These are phyloP conservation scores for Neosilurus hyrtlii DNA, from an alignment of 2,797 vertebrate genomes.

Conservation along the genomic window DNA sequence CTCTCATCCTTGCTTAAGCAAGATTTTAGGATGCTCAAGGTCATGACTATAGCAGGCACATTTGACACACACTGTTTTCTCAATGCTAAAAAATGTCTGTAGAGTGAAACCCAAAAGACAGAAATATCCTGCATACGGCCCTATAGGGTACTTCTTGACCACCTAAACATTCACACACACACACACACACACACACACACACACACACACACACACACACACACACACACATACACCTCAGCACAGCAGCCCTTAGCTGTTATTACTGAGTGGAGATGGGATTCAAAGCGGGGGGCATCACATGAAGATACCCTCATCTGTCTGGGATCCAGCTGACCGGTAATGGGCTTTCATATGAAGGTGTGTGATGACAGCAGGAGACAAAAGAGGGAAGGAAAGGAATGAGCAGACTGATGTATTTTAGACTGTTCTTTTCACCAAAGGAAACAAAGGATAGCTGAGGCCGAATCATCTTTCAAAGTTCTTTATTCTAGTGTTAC, in stretches of 20 bases:
- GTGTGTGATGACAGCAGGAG: slow-evolving; percentile 47
- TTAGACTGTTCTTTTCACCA: slow-evolving; percentile 26
- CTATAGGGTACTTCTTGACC: slow-evolving; percentile 1
- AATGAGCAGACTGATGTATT: slow-evolving; percentile 41
- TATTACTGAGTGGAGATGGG: slow-evolving; percentile 44
- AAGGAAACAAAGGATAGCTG: slow-evolving; percentile 13
- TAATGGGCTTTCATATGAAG: slow-evolving; percentile 53
- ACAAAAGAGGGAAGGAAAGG: slow-evolving; percentile 30
- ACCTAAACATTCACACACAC: not conserved
- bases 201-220: not conserved
- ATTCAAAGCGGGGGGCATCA: slow-evolving; percentile 43
- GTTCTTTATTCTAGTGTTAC: not conserved
- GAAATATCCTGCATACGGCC: slow-evolving; percentile 8
- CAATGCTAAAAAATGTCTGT: slow-evolving; percentile 29
- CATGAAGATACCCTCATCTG: slow-evolving; percentile 34
- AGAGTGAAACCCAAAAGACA: slow-evolving; percentile 38
- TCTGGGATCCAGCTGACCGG: slow-evolving; percentile 38
- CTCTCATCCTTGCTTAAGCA: slow-evolving; percentile 14
- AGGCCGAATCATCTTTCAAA: not conserved
- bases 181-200: not conserved
- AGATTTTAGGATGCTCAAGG: slow-evolving; percentile 22
- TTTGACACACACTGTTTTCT: slow-evolving; percentile 2
- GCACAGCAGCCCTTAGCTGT: slow-evolving; percentile 42
- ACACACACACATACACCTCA: slow-evolving; percentile 18
- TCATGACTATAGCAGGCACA: slow-evolving; percentile 31